Percentiles rank a stretch among this genome's conserved stretches.
phyloP scores from a whole-genome alignment of 1,140 invertebrate species.

The Eurosta solidaginis region DNA sequence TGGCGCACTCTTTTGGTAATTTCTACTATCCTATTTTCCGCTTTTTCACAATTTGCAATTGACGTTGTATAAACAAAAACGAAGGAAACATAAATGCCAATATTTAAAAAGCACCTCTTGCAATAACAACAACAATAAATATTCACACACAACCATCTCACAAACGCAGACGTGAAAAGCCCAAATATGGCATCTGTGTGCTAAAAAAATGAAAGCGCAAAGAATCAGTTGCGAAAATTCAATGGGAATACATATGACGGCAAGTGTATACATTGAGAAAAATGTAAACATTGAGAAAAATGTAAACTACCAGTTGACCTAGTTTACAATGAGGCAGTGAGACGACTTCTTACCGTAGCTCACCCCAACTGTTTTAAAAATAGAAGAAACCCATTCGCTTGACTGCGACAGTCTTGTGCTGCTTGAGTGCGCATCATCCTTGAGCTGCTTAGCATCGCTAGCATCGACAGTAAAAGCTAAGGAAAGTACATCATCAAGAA shows the following conservation, averaged over 20 bases:
- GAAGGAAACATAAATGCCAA: neutral
- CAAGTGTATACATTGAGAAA: neutral
- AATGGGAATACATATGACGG: neutral
- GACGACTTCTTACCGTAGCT: too few species aligned
- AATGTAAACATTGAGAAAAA: neutral
- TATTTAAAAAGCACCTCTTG: neutral
- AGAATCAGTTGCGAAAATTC: neutral
- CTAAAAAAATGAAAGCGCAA: neutral
- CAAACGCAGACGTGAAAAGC: neutral
- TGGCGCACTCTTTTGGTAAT: neutral
- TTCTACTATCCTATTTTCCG: neutral
- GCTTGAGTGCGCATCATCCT: neutral
- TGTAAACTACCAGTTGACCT: neutral
- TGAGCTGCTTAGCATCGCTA: neutral
- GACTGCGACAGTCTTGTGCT: too few species aligned
- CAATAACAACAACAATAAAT: neutral
- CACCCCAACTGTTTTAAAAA: too few species aligned
- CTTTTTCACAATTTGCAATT: constrained; percentile 1
- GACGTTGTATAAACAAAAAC: neutral
- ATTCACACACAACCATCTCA: neutral
- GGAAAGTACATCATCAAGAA: neutral
- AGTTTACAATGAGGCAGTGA: too few species aligned
- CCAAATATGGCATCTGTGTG: neutral
- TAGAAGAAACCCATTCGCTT: too few species aligned
- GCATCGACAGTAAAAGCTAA: neutral